phyloP scores from a whole-genome alignment of 2,113 vertebrate species.

The Leptosomus discolor region DNA sequence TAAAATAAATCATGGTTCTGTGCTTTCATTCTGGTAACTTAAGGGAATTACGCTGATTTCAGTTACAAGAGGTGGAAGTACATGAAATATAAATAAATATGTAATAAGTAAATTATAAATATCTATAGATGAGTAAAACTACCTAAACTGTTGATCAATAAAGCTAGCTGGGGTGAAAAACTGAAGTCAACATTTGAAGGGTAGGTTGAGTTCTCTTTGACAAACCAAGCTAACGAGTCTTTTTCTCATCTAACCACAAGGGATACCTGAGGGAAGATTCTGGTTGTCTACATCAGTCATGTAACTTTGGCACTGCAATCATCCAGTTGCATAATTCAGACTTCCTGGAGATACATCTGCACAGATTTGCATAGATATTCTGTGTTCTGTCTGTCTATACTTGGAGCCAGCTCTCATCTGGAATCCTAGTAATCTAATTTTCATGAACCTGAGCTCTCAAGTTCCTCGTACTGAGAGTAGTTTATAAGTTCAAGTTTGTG shows the following conservation, averaged over 20 bases:
- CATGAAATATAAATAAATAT: neutral
- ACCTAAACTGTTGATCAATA: neutral
- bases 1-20: neutral
- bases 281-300: constrained; percentile 19
- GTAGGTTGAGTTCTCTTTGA: neutral
- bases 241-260: neutral
- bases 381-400: constrained; percentile 15
- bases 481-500: neutral
- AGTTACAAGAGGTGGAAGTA: neutral
- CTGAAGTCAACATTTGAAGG: neutral
- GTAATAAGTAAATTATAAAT: neutral
- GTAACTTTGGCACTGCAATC: constrained; percentile 5
- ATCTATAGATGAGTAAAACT: neutral
- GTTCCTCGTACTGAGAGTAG: neutral
- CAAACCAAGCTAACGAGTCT: neutral
- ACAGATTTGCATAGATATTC: constrained; percentile 46
- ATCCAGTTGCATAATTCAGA: constrained; percentile 44
- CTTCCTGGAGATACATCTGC: constrained; percentile 41
- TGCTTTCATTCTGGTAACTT: neutral
- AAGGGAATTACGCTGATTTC: neutral
- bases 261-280: constrained; percentile 1
- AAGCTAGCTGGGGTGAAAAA: neutral
- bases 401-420: constrained; percentile 7
- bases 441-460: constrained; percentile 34
- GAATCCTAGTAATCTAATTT: constrained; percentile 56